phyloP scores from a whole-genome alignment of 35 echinoderm and acorn worm species.

The Patiria miniata region DNA sequence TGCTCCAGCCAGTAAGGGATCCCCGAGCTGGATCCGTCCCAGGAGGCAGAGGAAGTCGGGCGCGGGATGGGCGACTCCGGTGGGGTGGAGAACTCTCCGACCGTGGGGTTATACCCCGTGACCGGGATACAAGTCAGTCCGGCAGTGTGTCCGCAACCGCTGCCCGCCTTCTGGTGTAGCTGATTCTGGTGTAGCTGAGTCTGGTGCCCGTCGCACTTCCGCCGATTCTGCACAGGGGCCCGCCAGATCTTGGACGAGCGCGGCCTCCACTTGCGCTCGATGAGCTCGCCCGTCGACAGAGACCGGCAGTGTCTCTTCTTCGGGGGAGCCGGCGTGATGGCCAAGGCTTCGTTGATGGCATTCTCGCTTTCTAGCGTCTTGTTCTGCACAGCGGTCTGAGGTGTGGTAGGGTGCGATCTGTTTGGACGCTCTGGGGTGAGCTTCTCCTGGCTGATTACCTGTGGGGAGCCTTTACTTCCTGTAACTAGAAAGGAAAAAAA shows the following conservation, averaged over 20 bases:
- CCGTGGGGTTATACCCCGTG: slow-evolving; percentile 30
- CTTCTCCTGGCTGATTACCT: slow-evolving; percentile 13
- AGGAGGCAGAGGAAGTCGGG: slow-evolving; percentile 82
- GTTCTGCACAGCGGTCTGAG: not conserved
- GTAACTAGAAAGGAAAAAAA: not conserved
- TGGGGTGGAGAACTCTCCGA: slow-evolving; percentile 94
- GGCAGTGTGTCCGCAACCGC: not conserved
- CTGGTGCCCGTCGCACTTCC: slow-evolving; percentile 60
- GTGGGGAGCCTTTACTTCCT: slow-evolving; percentile 4
- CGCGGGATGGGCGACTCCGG: slow-evolving; percentile 95
- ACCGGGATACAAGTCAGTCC: not conserved
- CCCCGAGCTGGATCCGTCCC: slow-evolving; percentile 64
- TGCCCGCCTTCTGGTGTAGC: slow-evolving; percentile 1
- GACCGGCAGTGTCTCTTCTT: slow-evolving; percentile 97
- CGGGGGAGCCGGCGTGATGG: slow-evolving; percentile 82
- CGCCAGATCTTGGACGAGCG: slow-evolving; percentile 87
- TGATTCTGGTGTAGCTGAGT: slow-evolving; percentile 65
- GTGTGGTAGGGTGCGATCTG: slow-evolving; percentile 9
- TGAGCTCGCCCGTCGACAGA: slow-evolving; percentile 81
- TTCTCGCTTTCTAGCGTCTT: slow-evolving; percentile 26
- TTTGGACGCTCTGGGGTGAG: not conserved
- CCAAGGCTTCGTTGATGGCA: slow-evolving; percentile 45
- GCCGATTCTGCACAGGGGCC: slow-evolving; percentile 53
- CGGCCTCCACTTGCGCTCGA: slow-evolving; percentile 77
- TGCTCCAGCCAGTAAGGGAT: slow-evolving; percentile 77